Evolutionary conservation across 2,888 invertebrate genomes (phyloP), one percentile per base, ranked within the genome.

Genomic region (Drosophila planitibia): DNA sequence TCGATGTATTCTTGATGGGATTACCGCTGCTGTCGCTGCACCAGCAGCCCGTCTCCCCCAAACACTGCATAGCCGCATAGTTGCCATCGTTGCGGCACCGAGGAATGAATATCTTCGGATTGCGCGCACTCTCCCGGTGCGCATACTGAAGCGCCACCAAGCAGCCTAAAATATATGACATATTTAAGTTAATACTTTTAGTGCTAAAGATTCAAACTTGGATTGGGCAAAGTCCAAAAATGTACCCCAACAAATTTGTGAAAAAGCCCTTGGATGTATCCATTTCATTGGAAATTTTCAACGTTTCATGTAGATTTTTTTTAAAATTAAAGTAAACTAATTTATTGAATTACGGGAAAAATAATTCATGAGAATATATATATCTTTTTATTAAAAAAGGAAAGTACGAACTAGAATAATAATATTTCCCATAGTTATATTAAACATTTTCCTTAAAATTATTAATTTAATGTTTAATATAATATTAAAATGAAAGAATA

Each of bases 1-100:
- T 96, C 7, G 97, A 96, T 6, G 97, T 97, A 85, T 97, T 96
- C 14, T 96, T 96, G 62, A 98, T 95, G 0, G 97, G 97, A 82
- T 95, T 95, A 49, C 98, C 98, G 81, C 96, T 95, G 19, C 96
- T 95, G 1, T 97, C 97, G 72, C 98, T 98, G 93, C 98, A 99
- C 98, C 98, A 98, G 94, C 98, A 98, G 91, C 95, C 95, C 3
- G 97, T 96, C 65, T 96, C 96, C 9, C 95, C 94, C 89, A 97
- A 96, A 92, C 98, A 98, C 94, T 98, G 98, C 70, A 97, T 96
- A 14, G 97, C 95, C 1, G 97, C 96, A 93, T 97, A 98, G 4
- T 95, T 96, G 22, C 98, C 98, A 92, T 98, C 98, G 4, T 95
- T 94, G 63, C 96, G 95, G 92, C 98, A 98, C 55, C 95, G 95